Evolutionary conservation across 2,888 invertebrate species (phyloP).

Genomic region (Rhaphigaster nebulosa): DNA sequence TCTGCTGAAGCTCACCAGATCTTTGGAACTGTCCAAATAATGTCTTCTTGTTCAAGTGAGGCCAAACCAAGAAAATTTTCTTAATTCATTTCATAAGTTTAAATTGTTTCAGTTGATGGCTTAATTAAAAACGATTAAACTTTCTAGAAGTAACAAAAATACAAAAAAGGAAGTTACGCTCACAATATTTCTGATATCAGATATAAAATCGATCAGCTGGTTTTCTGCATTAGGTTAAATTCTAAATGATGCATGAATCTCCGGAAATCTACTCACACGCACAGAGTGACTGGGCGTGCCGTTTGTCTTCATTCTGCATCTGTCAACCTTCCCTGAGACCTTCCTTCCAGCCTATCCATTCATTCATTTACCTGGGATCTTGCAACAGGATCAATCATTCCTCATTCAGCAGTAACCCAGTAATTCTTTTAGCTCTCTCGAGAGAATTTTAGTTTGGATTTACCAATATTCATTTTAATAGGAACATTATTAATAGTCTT

Average conservation of each 20-base stretch:
- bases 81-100: no score
- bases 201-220: no score
- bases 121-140: no score
- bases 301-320: slow-evolving; percentile 41
- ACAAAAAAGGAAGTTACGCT: no score
- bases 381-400: not conserved
- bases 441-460: not conserved
- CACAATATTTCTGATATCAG: no score
- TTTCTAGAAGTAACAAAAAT: no score
- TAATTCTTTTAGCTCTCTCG: not conserved
- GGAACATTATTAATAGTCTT: not conserved
- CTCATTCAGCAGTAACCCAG: not conserved
- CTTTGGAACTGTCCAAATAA: no score
- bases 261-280: not conserved
- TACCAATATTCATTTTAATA: not conserved
- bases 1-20: no score
- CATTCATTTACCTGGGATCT: slow-evolving; percentile 45
- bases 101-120: no score
- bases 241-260: not conserved
- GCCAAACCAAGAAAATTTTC: no score
- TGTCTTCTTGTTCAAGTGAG: no score
- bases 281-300: not conserved
- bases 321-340: slow-evolving; percentile 13
- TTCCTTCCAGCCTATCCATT: slow-evolving; percentile 43
- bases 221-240: not conserved